phyloP scores from a whole-genome alignment of 2,888 invertebrate genomes.

The Brachylomia viminalis region DNA sequence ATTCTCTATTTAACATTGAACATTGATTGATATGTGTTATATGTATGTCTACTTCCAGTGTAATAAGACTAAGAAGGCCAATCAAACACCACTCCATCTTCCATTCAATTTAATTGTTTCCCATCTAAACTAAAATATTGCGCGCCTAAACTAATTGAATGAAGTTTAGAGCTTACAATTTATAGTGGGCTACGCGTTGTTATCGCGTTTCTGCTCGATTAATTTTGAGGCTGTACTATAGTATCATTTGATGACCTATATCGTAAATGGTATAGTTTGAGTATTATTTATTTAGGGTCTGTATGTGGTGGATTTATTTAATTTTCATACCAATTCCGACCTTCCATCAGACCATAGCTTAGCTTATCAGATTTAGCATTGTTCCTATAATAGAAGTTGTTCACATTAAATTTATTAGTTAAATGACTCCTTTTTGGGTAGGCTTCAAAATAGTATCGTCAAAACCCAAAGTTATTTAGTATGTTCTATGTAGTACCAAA shows the following conservation, averaged over 20 bases:
- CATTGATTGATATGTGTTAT: too few relatives aligned
- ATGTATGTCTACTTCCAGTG: not conserved
- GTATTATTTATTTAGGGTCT: slow-evolving; percentile 23
- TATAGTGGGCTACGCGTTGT: slow-evolving; percentile 2
- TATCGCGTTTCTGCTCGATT: slow-evolving; percentile 40
- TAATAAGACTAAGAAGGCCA: not conserved
- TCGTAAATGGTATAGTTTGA: not conserved
- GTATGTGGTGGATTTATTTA: not conserved
- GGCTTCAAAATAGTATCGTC: too few relatives aligned
- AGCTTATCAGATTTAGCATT: too few relatives aligned
- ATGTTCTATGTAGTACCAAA: too few relatives aligned
- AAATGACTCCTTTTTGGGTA: too few relatives aligned
- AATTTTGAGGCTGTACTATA: slow-evolving; percentile 11
- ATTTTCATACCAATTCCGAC: not conserved
- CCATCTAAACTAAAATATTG: slow-evolving; percentile 31
- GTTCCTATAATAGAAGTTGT: too few relatives aligned
- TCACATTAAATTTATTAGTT: too few relatives aligned
- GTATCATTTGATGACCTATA: slow-evolving; percentile 31
- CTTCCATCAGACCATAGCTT: too few relatives aligned
- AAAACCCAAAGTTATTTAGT: too few relatives aligned
- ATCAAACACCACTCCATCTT: slow-evolving; percentile 17
- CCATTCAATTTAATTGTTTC: slow-evolving; percentile 30
- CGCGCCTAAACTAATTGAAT: slow-evolving; percentile 37
- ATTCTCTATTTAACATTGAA: too few relatives aligned
- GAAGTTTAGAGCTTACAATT: slow-evolving; percentile 31